Evolutionary conservation across 2,888 invertebrate genomes (phyloP), one percentile per base, ranked within the genome.

Genomic region (Stomorhina lunata): DNA sequence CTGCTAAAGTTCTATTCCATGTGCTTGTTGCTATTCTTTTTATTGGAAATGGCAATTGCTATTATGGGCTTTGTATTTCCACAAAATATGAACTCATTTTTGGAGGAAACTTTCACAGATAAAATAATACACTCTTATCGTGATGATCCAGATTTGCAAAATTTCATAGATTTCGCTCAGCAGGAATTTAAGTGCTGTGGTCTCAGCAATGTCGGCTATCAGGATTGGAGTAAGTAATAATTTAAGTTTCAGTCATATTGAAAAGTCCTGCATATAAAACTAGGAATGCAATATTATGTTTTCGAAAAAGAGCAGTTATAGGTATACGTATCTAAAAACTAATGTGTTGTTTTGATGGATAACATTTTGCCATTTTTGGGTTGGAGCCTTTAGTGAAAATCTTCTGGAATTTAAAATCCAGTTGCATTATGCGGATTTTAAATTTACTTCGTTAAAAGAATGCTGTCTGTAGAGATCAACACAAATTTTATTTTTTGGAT

Each of bases 11-110:
- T 98, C 82, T 98, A 98, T 90, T 98, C 98, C 0, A 92, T 97
- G 84, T 96, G 96, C 88, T 93, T 98, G 84, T 92, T 98, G 57
- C 93, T 98, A 83, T 95, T 98, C 86, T 98, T 98, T 89, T 92
- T 98, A 57, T 93, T 97, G 88, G 97, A 98, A 92, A 96, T 98
- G 95, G 96, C 95, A 0, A 94, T 97, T 63, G 98, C 97, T 0
- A 96, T 98, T 27, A 94, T 98, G 89, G 97, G 97, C 10, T 98
- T 98, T 92, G 96, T 98, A 48, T 98, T 97, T 90, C 97, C 98
- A 4, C 95, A 97, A 85, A 95, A 96, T 20, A 94, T 98, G 91
- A 96, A 97, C 89, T 95, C 96, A 0, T 92, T 96, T 55, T 90
- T 98, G 55, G 97, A 97, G 89, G 95, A 95, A 86, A 96, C 96